Conservation (phyloP, 2,888 invertebrate genomes). For the Pilophorus perplexus region DNA sequence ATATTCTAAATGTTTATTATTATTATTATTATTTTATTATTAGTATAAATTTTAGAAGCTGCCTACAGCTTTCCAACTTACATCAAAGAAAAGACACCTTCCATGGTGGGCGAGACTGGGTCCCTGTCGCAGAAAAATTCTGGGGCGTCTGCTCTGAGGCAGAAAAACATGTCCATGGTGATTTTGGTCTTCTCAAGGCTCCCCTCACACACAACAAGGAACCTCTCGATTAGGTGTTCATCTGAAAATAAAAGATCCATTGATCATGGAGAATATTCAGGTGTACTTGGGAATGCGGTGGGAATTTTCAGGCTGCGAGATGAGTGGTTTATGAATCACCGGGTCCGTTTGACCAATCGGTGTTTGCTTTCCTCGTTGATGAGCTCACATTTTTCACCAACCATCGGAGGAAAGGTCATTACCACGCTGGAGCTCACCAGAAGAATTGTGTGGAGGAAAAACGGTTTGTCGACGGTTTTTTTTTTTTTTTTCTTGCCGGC, state of each 20-base stretch:
- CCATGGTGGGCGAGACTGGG: constrained; percentile 57
- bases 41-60: no score
- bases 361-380: constrained; percentile 10
- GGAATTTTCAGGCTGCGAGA: background rate
- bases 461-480: no score
- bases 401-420: background rate
- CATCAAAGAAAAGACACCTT: constrained; percentile 59
- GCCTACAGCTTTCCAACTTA: no score
- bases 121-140: constrained; percentile 63
- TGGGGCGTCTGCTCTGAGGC: constrained; percentile 59
- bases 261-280: background rate
- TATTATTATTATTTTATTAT: no score
- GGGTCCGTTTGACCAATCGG: background rate
- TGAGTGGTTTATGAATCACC: constrained; percentile 3
- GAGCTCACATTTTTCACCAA: constrained; percentile 1
- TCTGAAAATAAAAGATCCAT: constrained; percentile 53
- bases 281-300: background rate
- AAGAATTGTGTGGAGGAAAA: constrained; percentile 6
- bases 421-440: no score
- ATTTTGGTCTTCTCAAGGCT: constrained; percentile 61
- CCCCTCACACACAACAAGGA: constrained; percentile 58
- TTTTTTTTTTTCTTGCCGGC: constrained; percentile 3
- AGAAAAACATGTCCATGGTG: constrained; percentile 60
- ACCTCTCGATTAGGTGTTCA: constrained; percentile 59
- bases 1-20: no score